Percentiles rank a stretch among this genome's conserved stretches.
These are phyloP conservation scores for Coracias cyanogaster DNA, from an alignment of 2,797 vertebrate genomes.

Conservation along the genomic window DNA sequence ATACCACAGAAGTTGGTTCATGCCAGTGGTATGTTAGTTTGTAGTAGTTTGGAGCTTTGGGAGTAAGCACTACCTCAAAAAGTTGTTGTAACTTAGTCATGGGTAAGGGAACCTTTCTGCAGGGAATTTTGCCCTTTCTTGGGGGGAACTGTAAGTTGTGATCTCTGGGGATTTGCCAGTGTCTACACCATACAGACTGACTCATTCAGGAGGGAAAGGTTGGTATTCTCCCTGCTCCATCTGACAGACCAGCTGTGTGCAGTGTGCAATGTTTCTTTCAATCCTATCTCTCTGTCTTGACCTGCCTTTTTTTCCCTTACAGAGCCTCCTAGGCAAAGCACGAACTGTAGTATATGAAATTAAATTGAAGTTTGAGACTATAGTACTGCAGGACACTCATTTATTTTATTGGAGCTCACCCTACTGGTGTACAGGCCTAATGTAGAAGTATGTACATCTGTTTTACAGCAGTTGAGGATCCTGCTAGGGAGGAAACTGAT, in stretches of 20 bases:
- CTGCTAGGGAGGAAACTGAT: background rate
- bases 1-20: background rate
- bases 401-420: conserved; percentile 41
- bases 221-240: background rate
- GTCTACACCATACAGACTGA: background rate
- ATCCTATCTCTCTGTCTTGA: background rate
- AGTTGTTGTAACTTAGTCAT: background rate
- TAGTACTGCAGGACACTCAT: background rate
- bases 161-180: background rate
- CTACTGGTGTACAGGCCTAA: background rate
- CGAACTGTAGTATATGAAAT: background rate
- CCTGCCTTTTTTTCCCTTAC: background rate
- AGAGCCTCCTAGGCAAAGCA: background rate
- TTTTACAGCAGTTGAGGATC: background rate
- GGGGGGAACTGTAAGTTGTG: background rate
- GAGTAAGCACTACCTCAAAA: background rate
- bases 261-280: background rate
- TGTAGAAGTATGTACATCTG: background rate
- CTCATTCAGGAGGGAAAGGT: background rate
- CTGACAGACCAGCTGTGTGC: background rate
- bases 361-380: background rate
- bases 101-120: background rate
- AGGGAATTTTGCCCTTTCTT: background rate
- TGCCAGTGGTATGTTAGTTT: background rate
- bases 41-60: background rate